Conservation (phyloP, 2,113 vertebrate species). For the Paraplagusia blochii region DNA sequence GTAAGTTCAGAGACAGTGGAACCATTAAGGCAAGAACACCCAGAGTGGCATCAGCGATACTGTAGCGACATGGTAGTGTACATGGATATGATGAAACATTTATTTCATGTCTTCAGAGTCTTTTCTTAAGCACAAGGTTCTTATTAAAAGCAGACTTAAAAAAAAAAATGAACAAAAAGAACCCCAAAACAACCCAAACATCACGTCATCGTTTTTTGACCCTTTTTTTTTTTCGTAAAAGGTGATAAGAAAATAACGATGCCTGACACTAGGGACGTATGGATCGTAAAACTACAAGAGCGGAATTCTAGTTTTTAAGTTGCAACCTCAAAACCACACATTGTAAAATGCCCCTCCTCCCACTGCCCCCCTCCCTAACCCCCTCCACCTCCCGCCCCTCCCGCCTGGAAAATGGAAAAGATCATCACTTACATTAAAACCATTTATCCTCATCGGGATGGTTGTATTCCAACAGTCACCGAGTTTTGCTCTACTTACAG, state of each 20-base stretch:
- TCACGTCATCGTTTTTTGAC: slow-evolving; percentile 26
- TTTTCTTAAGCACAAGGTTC: slow-evolving; percentile 73
- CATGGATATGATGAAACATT: slow-evolving; percentile 78
- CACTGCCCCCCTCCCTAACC: slow-evolving; percentile 25
- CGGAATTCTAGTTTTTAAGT: slow-evolving; percentile 71
- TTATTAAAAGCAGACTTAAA: slow-evolving; percentile 64
- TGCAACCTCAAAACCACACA: slow-evolving; percentile 76
- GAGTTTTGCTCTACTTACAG: slow-evolving; percentile 77
- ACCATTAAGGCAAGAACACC: slow-evolving; percentile 83
- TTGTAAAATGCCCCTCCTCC: slow-evolving; percentile 50
- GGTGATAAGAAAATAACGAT: slow-evolving; percentile 75
- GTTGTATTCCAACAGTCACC: slow-evolving; percentile 77
- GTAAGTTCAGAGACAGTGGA: slow-evolving; percentile 67
- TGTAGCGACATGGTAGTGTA: slow-evolving; percentile 72
- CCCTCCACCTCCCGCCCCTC: no score
- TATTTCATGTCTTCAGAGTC: slow-evolving; percentile 72
- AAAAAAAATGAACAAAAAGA: no score
- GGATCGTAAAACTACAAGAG: slow-evolving; percentile 78
- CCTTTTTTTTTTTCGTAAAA: slow-evolving; percentile 59
- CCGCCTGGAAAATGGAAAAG: slow-evolving; percentile 62
- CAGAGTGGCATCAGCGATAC: slow-evolving; percentile 75
- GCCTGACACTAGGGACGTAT: slow-evolving; percentile 76
- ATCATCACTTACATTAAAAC: slow-evolving; percentile 82
- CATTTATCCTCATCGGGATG: slow-evolving; percentile 77
- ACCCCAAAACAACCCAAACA: slow-evolving; percentile 73